Percentiles rank a stretch among this genome's conserved stretches.
Evolutionary conservation across 1,140 invertebrate genomes (phyloP).

Genomic region (Drosophila insularis): DNA sequence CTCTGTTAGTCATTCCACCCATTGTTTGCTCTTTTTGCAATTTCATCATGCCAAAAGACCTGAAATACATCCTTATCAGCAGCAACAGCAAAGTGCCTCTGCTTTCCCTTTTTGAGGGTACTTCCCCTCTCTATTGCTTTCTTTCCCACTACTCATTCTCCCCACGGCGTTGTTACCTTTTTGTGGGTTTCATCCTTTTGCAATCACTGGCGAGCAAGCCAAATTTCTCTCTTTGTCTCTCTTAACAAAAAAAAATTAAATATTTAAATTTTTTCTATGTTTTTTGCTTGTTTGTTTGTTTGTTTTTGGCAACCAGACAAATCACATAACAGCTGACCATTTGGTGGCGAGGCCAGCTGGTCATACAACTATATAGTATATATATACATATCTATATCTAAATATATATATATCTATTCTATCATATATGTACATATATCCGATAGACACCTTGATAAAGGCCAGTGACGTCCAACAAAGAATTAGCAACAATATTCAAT

Average conservation of each 20-base stretch:
- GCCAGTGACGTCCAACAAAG: conserved; percentile 55
- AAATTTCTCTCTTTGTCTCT: background rate
- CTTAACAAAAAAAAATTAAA: background rate
- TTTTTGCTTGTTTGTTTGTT: conserved; percentile 34
- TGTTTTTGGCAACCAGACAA: conserved; percentile 59
- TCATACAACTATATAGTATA: conserved; percentile 34
- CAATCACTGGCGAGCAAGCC: background rate
- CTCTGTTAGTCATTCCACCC: conserved; percentile 56
- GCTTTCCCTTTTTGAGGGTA: conserved; percentile 23
- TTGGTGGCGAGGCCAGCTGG: conserved; percentile 69
- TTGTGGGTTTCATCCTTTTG: background rate
- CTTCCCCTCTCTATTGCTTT: background rate
- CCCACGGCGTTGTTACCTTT: background rate
- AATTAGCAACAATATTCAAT: background rate
- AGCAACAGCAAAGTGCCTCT: conserved; percentile 19
- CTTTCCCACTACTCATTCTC: background rate
- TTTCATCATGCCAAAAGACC: conserved; percentile 30
- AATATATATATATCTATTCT: background rate
- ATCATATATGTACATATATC: conserved; percentile 1
- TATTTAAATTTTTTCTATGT: conserved; percentile 18
- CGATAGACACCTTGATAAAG: conserved; percentile 53
- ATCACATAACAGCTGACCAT: conserved; percentile 74
- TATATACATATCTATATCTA: conserved; percentile 22
- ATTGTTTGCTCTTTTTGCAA: conserved; percentile 20
- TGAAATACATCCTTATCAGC: conserved; percentile 36